Base-by-base conservation (phyloP, 2,113 vertebrate genomes). In the Alaudala cheleensis region DNA sequence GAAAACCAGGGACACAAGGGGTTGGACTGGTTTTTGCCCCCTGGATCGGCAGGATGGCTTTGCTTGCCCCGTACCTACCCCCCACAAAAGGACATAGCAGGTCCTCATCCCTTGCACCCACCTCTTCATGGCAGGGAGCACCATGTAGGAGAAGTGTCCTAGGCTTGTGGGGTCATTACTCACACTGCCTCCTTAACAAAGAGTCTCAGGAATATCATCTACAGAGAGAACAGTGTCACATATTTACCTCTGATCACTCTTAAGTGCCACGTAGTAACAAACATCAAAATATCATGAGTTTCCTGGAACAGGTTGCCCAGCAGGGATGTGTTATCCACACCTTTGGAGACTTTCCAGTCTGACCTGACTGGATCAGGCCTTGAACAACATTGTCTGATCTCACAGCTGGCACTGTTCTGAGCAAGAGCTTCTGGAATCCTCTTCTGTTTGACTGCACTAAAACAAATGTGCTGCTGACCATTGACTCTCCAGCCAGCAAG, bases 161-260 rank as follows among this genome's bases (percentile, higher is more conserved):
- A 61, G 31, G 49, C 24, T 67, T 12, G 6, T 14, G 12, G 14
- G 33, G 33, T 62, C 44, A 40, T 53, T 45, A 25, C 24, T 74
- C 44, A 58, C 15, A 10, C 61, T 40, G 37, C 15, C 45, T 85
- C 49, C 73, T 83, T 20, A 61, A 80, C 18, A 61, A 50, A 60
- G 33, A 47, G 33, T 39, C 67, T 73, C 67, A 57, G 60, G 29
- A 69, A 58, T 25, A 54, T 11, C 26, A 54, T 49, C 40, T 23
- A 33, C 19, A n/a, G 51, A 39, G 29, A n/a, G 57, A 73, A 57
- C 8, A 4, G 62, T 4, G 2, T 33, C 39, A 64, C 2, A 0
- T 19, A 45, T 45, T 88, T 39, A 77, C n/a, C 26, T 51, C 78
- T 71, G 47, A 82, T 56, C 15, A 9, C 10, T 49, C 56, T 17